Base-by-base conservation (phyloP, 2,888 invertebrate species). In the Beris morrisii region DNA sequence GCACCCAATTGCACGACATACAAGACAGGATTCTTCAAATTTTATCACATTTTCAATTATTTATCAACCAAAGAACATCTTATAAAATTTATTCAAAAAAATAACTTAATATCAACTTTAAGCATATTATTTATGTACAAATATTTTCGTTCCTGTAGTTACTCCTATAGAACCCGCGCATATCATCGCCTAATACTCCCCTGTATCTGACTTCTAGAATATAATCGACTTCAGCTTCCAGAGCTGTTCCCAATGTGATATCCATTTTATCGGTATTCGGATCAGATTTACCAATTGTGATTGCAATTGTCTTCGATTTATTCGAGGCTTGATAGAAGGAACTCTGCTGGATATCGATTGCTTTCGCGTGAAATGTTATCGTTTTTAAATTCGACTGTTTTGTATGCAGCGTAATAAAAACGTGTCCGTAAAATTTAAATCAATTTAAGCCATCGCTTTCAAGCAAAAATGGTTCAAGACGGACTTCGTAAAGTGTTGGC, bases 401-500 rank as follows among this genome's bases (percentile, higher is more conserved):
- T 0, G 83, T 79, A 75, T 79, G 69, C 52, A 87, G 73, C 22
- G 83, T 83, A 63, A 87, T 85, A 11, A 76, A 70, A 9, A 74
- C 76, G 58, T 75, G 74, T 6, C 79, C 81, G 65, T 79, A 76
- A 61, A 81, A 81, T 1, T 74, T 78, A 59, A 80, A 81, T 9
- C 65, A 71, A 5, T 74, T 74, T 6, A 48, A 46, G 5, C 5
- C n/a, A 3, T 13, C 58, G 1, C 68, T 66, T 12, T 70, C 72
- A 30, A 82, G 76, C 4, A 87, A 80, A 69, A 84, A 81, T 0
- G 86, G 86, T 0, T 77, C 79, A 5, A 89, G 72, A 0, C 78
- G 71, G 0, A 88, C 78, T 38, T 81, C 77, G 70, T 88, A 90
- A n/a, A 76, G 76, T 0, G 70, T 72, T 0, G 88, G 89, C 2